Evolutionary conservation across 2,888 invertebrate species (phyloP).

Genomic region (Acanthococcus lagerstroemiae): DNA sequence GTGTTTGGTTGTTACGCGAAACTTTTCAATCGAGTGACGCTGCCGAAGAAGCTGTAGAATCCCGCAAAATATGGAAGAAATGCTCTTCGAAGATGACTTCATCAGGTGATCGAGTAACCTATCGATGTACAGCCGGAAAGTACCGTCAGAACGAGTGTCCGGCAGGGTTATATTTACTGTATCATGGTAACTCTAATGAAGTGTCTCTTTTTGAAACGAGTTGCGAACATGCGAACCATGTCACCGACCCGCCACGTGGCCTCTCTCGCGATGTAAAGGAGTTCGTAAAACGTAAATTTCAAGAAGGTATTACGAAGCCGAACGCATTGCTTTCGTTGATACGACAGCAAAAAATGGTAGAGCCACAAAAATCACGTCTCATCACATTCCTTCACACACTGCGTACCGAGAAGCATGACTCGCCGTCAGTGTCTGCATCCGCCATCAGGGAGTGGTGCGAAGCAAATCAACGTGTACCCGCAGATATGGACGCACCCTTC

Average conservation of each 20-base stretch:
- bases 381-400: conserved; percentile 20
- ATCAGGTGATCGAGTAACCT: conserved; percentile 36
- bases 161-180: conserved; percentile 19
- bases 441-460: background rate
- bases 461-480: no score
- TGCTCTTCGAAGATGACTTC: conserved; percentile 35
- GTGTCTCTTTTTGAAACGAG: conserved; percentile 18
- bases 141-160: conserved; percentile 19
- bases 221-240: conserved; percentile 4
- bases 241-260: background rate
- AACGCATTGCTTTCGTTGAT: background rate
- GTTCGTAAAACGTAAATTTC: background rate
- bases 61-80: background rate
- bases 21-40: background rate
- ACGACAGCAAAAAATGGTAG: background rate
- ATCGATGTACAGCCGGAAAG: conserved; percentile 16
- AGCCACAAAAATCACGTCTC: conserved; percentile 23
- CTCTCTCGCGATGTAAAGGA: background rate
- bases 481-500: no score
- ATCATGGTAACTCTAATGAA: background rate
- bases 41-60: background rate
- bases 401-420: conserved; percentile 14
- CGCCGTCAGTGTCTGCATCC: background rate
- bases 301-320: background rate
- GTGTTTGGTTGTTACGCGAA: background rate